Evolutionary conservation across 2,113 vertebrate genomes (phyloP).

Genomic region (Amphiprion ocellaris): DNA sequence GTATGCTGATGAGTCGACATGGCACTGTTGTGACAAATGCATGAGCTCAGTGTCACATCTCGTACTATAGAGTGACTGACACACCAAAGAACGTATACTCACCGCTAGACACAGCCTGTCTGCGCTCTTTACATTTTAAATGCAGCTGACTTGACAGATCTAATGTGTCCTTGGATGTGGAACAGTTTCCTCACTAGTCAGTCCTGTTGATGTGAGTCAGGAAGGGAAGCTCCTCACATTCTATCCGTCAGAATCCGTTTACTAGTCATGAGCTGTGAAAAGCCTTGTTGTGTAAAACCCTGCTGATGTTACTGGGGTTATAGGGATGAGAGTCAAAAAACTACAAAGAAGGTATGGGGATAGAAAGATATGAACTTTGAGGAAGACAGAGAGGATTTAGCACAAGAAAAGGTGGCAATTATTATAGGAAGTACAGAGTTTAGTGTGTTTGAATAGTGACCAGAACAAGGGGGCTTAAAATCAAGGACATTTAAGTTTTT

Average conservation of each 20-base stretch:
- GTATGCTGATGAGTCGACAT: conserved; percentile 56
- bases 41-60: conserved; percentile 70
- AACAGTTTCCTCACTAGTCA: conserved; percentile 22
- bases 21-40: conserved; percentile 67
- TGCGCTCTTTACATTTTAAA: conserved; percentile 56
- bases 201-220: background rate
- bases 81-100: conserved; percentile 36
- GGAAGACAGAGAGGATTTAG: too few species aligned
- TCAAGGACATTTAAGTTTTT: too few species aligned
- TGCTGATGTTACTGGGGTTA: conserved; percentile 1
- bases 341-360: too few species aligned
- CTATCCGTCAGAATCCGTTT: conserved; percentile 25
- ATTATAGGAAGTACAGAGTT: too few species aligned
- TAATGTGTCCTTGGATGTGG: conserved; percentile 33
- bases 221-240: background rate
- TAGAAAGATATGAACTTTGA: too few species aligned
- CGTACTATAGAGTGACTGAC: conserved; percentile 61
- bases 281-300: background rate
- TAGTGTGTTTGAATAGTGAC: too few species aligned
- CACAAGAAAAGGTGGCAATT: too few species aligned
- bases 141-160: conserved; percentile 41
- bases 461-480: too few species aligned
- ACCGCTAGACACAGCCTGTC: conserved; percentile 60
- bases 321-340: background rate
- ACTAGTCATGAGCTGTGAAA: background rate